Percentiles rank a stretch among this genome's conserved stretches.
These are phyloP conservation scores for Pelvicachromis taeniatus DNA, from an alignment of 2,113 vertebrate genomes.

Conservation along the genomic window DNA sequence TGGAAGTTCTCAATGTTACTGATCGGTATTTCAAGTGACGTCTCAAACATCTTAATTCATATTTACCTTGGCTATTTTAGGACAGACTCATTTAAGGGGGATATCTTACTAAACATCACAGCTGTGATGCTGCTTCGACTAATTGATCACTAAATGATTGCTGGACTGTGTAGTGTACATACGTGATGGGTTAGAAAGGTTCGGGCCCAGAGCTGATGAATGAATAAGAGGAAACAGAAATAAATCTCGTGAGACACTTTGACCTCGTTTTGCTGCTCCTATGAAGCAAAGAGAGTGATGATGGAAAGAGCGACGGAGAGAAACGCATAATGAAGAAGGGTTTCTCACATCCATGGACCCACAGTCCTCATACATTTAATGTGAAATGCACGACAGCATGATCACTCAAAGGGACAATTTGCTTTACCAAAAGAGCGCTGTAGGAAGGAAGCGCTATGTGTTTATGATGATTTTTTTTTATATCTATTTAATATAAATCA, in stretches of 20 bases:
- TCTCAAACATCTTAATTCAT: not conserved
- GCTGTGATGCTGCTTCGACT: not conserved
- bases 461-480: not conserved
- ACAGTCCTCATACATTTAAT: not conserved
- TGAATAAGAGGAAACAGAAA: slow-evolving; percentile 2
- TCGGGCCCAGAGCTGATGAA: not conserved
- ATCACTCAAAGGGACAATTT: not conserved
- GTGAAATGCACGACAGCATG: not conserved
- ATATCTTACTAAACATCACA: not conserved
- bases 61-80: not conserved
- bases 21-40: not conserved
- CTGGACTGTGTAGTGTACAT: not conserved
- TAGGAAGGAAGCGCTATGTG: not conserved
- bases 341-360: not conserved
- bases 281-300: not conserved
- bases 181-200: not conserved
- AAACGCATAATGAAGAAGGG: not conserved
- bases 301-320: not conserved
- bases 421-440: not conserved
- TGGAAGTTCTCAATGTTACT: not conserved
- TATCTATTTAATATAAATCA: not conserved
- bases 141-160: not conserved
- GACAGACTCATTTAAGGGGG: not conserved
- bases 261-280: slow-evolving; percentile 37
- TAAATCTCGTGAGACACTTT: slow-evolving; percentile 9